A percentile compares a stretch with the other conserved stretches of the same genome.
These are phyloP conservation scores for Pteropus alecto DNA, from an alignment of 2,113 vertebrate species.

Conservation along the genomic window DNA sequence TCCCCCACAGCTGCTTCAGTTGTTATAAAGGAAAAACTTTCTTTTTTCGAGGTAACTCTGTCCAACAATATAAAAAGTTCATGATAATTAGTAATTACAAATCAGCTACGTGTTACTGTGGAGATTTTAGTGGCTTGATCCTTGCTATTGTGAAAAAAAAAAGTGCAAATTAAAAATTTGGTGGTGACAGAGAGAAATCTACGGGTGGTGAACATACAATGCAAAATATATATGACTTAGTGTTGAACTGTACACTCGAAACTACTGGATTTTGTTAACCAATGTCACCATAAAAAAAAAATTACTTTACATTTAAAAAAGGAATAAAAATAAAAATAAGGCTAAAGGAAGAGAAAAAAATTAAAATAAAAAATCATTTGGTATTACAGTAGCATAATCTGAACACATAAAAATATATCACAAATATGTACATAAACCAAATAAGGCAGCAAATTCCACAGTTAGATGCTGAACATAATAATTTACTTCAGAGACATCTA, in stretches of 20 bases:
- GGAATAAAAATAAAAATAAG: no score
- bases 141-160: neutral
- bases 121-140: neutral
- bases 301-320: no score
- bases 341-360: no score
- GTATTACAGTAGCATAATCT: neutral
- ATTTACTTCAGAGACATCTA: neutral
- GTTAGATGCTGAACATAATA: neutral
- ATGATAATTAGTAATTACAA: neutral
- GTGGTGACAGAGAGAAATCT: no score
- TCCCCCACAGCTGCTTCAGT: neutral
- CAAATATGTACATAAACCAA: neutral
- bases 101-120: neutral
- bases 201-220: no score
- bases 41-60: neutral
- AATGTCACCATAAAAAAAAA: no score
- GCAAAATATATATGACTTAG: no score
- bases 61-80: neutral
- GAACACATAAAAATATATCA: neutral
- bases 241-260: no score
- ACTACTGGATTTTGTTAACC: no score
- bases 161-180: neutral
- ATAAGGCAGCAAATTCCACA: neutral
- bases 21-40: neutral
- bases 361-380: neutral